These are phyloP conservation scores for Carpatolechia fugitivella DNA, from an alignment of 2,888 invertebrate genomes.

Conservation along the genomic window DNA sequence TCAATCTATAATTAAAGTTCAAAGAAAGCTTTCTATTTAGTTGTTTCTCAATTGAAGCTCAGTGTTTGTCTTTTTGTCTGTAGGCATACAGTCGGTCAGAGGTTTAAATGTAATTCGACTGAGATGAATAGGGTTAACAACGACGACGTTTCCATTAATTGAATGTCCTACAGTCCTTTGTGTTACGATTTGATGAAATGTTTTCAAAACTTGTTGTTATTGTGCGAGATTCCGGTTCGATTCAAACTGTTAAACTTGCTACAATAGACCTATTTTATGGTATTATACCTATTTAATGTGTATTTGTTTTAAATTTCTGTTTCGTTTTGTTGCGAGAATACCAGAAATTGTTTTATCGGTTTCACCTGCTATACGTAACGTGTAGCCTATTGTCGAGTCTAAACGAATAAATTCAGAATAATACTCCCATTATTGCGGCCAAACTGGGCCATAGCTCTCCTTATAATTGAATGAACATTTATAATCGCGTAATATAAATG, in stretches of 20 bases:
- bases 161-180: not conserved
- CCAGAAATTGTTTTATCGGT: not conserved
- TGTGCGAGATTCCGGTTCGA: no score
- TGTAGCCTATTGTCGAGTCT: not conserved
- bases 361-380: not conserved
- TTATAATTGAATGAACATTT: slow-evolving; percentile 6
- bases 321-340: not conserved
- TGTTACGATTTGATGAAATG: not conserved
- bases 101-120: no score
- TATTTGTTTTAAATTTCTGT: no score
- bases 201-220: not conserved
- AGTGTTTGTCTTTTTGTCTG: no score
- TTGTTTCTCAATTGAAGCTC: no score
- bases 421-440: not conserved
- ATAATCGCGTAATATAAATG: slow-evolving; percentile 7
- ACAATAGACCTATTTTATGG: no score
- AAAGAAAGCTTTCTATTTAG: no score
- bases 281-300: no score
- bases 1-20: no score
- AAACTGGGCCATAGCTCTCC: not conserved
- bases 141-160: not conserved
- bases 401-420: not conserved
- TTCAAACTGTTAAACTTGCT: no score
- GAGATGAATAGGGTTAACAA: no score
- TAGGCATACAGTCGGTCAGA: no score